Evolutionary conservation across 2,113 vertebrate genomes (phyloP), one percentile per base, ranked within the genome.

Genomic region (Hassar affinis): DNA sequence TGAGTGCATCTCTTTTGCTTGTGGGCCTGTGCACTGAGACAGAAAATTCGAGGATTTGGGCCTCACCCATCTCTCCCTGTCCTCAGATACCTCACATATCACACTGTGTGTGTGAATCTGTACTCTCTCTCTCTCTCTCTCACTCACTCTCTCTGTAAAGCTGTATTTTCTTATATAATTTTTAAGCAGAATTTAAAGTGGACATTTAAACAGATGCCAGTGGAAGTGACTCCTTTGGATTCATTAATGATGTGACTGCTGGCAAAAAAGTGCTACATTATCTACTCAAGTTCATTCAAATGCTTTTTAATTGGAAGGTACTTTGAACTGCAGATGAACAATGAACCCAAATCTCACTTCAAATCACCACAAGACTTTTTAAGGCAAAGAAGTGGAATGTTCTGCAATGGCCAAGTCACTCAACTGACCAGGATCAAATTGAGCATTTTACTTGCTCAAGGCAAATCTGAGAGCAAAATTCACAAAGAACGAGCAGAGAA

Each of bases 41-140:
- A 64, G 71, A 82, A 76, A 82, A 76, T 75, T 62, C 15, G 27
- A 82, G 83, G 69, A 35, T 71, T 15, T 62, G n/a, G 35, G 7
- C 33, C 45, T 72, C 30, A 72, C n/a, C 33, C 80, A 54, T 62
- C 42, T 62, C 71, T 64, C 45, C 61, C 10, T 33, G 72, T 75
- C 72, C 72, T 30, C 71, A 20, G 30, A 30, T 51, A 4, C 71
- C 71, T 52, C 72, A 52, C n/a, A 10, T 33, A 75, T 75, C 27
- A 33, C 47, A 17, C 22, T n/a, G 71, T 49, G 38, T 71, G 38
- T 71, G 38, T 25, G 38, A 38, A 9, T 68, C 20, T 20, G 2
- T 57, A n/a, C 54, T 27, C 38, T 76, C 38, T 42, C 6, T 42
- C 38, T 42, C n/a, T n/a, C n/a, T n/a, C n/a, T n/a, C n/a, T n/a